Conservation (phyloP, 2,797 vertebrate species). For the Lerista edwardsae region DNA sequence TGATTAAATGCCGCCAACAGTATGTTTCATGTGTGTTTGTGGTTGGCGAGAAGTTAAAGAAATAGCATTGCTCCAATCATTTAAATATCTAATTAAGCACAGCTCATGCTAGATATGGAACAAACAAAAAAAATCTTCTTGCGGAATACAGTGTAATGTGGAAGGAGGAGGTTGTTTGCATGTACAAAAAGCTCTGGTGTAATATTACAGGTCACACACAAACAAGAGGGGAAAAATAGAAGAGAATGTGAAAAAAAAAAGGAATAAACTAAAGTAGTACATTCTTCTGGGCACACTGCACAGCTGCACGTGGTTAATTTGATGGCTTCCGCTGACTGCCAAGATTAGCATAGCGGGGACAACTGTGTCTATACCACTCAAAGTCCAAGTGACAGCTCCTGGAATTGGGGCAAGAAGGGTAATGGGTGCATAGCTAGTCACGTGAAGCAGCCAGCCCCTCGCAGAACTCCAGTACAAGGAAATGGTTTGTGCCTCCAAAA, state of each 20-base stretch:
- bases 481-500: constrained; percentile 60
- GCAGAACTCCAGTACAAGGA: constrained; percentile 23
- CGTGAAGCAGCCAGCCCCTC: constrained; percentile 42
- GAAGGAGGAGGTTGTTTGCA: constrained; percentile 9
- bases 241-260: neutral
- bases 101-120: constrained; percentile 52
- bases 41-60: constrained; percentile 78
- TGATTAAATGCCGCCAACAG: constrained; percentile 84
- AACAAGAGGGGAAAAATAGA: neutral
- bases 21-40: constrained; percentile 76
- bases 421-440: constrained; percentile 9
- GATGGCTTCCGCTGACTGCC: constrained; percentile 49
- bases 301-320: constrained; percentile 53
- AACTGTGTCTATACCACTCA: constrained; percentile 34
- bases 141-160: neutral
- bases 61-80: constrained; percentile 77
- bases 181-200: constrained; percentile 16
- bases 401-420: constrained; percentile 38
- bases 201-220: constrained; percentile 37
- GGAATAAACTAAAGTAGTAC: constrained; percentile 28
- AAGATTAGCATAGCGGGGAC: constrained; percentile 54
- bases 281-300: constrained; percentile 36
- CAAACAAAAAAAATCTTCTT: too few relatives aligned
- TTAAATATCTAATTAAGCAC: constrained; percentile 82
- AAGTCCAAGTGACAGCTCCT: constrained; percentile 46